Base-by-base conservation (phyloP, 1,140 invertebrate genomes). In the Bombus superbus region DNA sequence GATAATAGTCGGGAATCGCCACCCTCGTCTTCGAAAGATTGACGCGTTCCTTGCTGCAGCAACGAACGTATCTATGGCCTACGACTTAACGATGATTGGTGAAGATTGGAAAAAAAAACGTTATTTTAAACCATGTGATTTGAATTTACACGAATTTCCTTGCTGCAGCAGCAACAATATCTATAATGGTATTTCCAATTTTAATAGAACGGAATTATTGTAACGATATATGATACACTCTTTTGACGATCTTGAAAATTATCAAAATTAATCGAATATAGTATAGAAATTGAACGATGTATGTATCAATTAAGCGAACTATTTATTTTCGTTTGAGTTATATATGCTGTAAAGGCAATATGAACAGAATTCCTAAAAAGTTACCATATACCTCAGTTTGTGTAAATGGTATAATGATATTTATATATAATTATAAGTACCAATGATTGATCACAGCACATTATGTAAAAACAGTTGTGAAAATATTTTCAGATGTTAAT, bases 1-100 rank as follows among this genome's bases (percentile, higher is more conserved):
- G 94, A 95, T 69, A 94, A 93, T 87, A 95, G 94, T 75, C 90
- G 93, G 42, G 95, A 95, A 83, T 94, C 94, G 2, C 93, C 93
- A 4, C 92, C 93, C 15, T 82, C 89, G 32, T 90, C 92, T 0
- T 86, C 88, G 77, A 95, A 95, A 86, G 94, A 95, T 89, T 95
- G 92, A 95, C 90, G 86, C 44, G 89, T 72, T 72, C 62, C 73
- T 73, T 90, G 84, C 84, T 90, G 84, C 86, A 83, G 86, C 77
- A 88, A 86, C n/a, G 83, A 89, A 62, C 82, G 79, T 57, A 44
- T 79, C 32, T 90, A 89, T 15, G 80, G 76, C 73, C 53, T 85
- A 69, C 82, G 82, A 85, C 66, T 89, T 69, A 57, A 85, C 47
- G 64, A 83, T 42, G 84, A 88, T 74, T 84, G 85, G 73, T 84